Base-by-base conservation (phyloP, 2,888 invertebrate species). In the Pherbina coryleti region DNA sequence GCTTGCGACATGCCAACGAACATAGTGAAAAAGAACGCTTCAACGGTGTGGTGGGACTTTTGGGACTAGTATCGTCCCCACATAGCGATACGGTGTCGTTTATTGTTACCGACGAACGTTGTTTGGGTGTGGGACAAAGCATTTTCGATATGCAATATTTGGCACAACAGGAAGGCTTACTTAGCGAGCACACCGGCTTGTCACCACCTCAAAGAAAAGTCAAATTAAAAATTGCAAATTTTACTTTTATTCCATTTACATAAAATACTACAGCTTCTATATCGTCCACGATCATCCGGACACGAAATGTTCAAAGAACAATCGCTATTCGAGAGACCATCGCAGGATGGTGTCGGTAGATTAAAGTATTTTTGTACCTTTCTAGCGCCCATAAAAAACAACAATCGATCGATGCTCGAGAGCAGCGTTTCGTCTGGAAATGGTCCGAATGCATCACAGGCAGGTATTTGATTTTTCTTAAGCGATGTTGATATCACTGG, bases 371-470 rank as follows among this genome's bases (percentile, higher is more conserved):
- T 75, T 66, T 80, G 81, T n/a, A 80, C 53, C 34, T 69, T 77
- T 37, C 76, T 73, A 5, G 79, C 85, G 0, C 87, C 88, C 44
- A 81, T 72, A 7, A 82, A 81, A 74, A 81, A 84, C 0, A 88
- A 81, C 3, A 85, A 77, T 25, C 84, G 84, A 80, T 88, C 88
- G 34, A 88, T 57, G 0, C 79, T 79, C 4, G 79, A 64, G 75
- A 87, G 82, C 3, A 89, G 73, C 0, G 85, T 75, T 74, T 88
- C 88, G 76, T 89, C 88, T 7, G 88, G 87, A 81, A 82, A 86
- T 2, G 89, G 88, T 25, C 84, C 84, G 0, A 87, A 57, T 14
- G 81, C 69, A 74, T 84, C 79, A 0, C 9, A 78, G 0, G 82
- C 62, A 0, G 80, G 81, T 3, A 77, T 19, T 62, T 78, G 79